Conservation (phyloP, 2,888 invertebrate genomes). For the Tipula vernalis region DNA sequence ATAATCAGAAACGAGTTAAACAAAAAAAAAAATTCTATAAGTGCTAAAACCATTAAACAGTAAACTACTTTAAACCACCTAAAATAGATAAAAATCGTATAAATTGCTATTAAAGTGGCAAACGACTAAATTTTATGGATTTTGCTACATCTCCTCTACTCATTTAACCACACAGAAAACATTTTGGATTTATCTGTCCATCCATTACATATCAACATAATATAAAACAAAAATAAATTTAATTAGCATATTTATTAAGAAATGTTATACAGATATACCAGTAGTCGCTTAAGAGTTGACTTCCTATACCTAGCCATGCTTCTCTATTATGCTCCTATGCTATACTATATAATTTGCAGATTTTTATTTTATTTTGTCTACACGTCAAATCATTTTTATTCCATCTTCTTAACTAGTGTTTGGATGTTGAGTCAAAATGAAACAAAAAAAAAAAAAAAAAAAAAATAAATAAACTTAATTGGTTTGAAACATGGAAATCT, state of each 20-base stretch:
- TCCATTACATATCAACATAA: background rate
- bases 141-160: background rate
- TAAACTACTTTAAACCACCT: background rate
- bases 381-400: background rate
- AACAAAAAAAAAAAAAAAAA: too few species aligned
- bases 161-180: background rate
- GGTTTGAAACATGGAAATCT: background rate
- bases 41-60: background rate
- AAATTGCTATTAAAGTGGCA: background rate
- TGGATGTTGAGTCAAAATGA: background rate
- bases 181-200: background rate
- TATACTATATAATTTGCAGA: background rate
- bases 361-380: background rate
- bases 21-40: background rate
- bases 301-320: background rate
- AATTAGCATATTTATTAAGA: constrained; percentile 4
- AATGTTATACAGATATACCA: background rate
- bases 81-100: background rate
- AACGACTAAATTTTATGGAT: background rate
- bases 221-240: background rate
- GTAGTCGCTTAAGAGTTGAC: background rate
- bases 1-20: too few species aligned
- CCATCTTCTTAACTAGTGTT: background rate
- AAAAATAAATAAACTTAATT: too few species aligned
- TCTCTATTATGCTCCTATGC: background rate